phyloP scores from a whole-genome alignment of 2,113 vertebrate species.

The Vimba vimba region DNA sequence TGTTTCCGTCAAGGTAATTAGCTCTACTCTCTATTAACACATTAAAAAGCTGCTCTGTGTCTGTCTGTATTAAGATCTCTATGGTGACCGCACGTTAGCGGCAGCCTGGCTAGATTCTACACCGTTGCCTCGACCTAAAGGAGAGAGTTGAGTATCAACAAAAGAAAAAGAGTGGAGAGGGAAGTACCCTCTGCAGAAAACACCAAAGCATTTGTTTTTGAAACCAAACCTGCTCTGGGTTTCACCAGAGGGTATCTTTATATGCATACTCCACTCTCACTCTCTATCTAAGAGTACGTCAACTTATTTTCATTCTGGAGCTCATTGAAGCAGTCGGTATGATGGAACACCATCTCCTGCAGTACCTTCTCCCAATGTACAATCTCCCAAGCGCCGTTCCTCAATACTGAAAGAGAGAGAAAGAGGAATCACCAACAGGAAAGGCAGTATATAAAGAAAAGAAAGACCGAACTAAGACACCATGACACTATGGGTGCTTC shows the following conservation, averaged over 20 bases:
- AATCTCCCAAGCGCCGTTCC: constrained; percentile 98
- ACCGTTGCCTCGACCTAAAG: constrained; percentile 19
- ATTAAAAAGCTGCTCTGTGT: constrained; percentile 53
- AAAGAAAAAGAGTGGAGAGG: neutral
- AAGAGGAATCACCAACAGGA: neutral
- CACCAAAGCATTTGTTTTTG: neutral
- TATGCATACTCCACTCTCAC: neutral
- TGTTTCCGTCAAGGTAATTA: constrained; percentile 51
- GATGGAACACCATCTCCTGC: constrained; percentile 37
- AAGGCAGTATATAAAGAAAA: neutral
- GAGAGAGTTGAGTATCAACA: neutral
- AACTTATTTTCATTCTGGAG: neutral
- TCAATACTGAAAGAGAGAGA: constrained; percentile 79
- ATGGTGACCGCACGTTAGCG: constrained; percentile 57
- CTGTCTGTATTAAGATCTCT: constrained; percentile 59
- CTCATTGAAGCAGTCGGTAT: neutral
- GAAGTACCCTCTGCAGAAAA: neutral
- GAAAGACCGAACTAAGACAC: neutral
- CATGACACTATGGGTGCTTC: neutral
- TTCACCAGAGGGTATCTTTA: neutral
- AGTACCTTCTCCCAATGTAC: constrained; percentile 99
- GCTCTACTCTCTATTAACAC: constrained; percentile 52
- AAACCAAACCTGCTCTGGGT: constrained; percentile 17
- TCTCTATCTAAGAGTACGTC: neutral
- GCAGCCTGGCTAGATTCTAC: constrained; percentile 58